Conservation (phyloP, 2,888 invertebrate genomes). For the Stenoptilia bipunctidactyla region DNA sequence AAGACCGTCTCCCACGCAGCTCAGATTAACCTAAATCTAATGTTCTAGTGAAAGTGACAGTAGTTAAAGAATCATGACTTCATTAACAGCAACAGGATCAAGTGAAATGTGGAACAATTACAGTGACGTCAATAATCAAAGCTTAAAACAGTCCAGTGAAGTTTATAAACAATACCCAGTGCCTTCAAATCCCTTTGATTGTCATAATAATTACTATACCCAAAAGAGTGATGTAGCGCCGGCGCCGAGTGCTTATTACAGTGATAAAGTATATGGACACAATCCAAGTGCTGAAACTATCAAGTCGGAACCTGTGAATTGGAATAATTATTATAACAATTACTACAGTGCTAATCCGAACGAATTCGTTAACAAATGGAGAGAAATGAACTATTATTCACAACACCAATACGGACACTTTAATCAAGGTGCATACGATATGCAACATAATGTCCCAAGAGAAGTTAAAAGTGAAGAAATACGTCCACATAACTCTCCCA, state of each 20-base stretch:
- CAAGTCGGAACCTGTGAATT: constrained; percentile 43
- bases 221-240: constrained; percentile 37
- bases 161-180: constrained; percentile 36
- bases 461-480: constrained; percentile 35
- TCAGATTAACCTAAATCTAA: constrained; percentile 14
- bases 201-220: constrained; percentile 34
- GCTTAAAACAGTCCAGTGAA: constrained; percentile 32
- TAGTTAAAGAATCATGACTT: constrained; percentile 34
- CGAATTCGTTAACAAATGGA: constrained; percentile 46
- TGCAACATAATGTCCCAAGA: constrained; percentile 21
- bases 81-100: constrained; percentile 41
- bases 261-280: constrained; percentile 27
- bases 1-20: constrained; percentile 55
- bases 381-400: constrained; percentile 41
- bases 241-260: constrained; percentile 25
- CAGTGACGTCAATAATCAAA: constrained; percentile 38
- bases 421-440: constrained; percentile 28
- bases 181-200: constrained; percentile 21
- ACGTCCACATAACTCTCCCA: constrained; percentile 42
- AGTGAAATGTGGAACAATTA: constrained; percentile 58
- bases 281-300: constrained; percentile 27
- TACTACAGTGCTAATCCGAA: constrained; percentile 26
- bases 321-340: constrained; percentile 38
- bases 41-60: constrained; percentile 23
- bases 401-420: constrained; percentile 38